These are phyloP conservation scores for Tupaia tana DNA, from an alignment of 2,113 vertebrate species.

Conservation along the genomic window DNA sequence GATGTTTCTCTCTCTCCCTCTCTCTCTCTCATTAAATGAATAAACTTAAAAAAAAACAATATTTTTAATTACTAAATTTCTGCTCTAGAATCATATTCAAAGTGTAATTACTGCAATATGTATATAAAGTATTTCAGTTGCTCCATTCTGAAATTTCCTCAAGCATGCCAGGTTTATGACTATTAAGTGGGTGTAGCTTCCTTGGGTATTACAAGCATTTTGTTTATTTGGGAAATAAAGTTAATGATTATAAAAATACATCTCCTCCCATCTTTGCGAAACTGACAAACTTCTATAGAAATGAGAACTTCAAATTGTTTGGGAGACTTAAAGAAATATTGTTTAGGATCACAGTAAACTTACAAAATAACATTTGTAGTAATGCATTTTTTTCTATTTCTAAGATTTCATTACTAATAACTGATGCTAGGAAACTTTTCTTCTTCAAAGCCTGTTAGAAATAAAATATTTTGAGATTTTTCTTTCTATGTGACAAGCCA, in stretches of 20 bases:
- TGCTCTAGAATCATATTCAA: neutral
- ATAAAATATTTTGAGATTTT: neutral
- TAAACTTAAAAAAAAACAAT: neutral
- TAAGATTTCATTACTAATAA: neutral
- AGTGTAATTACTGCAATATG: neutral
- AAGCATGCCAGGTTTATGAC: neutral
- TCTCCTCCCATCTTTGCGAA: neutral
- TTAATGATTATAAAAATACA: neutral
- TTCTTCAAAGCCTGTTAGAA: neutral
- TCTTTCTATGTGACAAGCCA: neutral
- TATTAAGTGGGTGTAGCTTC: neutral
- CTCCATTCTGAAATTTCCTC: neutral
- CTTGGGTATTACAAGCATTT: neutral
- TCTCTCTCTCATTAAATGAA: no score
- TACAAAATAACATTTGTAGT: neutral
- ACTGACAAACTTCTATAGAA: neutral
- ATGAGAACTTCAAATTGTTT: neutral
- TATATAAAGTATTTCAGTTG: neutral
- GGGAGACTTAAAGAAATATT: neutral
- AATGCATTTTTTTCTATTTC: neutral
- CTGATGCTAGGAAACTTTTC: neutral
- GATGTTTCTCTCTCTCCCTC: no score
- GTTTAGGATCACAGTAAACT: neutral
- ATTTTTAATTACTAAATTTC: neutral
- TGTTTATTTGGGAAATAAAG: neutral